Conservation (phyloP, 2,797 vertebrate genomes). For the Aphelocoma californica region DNA sequence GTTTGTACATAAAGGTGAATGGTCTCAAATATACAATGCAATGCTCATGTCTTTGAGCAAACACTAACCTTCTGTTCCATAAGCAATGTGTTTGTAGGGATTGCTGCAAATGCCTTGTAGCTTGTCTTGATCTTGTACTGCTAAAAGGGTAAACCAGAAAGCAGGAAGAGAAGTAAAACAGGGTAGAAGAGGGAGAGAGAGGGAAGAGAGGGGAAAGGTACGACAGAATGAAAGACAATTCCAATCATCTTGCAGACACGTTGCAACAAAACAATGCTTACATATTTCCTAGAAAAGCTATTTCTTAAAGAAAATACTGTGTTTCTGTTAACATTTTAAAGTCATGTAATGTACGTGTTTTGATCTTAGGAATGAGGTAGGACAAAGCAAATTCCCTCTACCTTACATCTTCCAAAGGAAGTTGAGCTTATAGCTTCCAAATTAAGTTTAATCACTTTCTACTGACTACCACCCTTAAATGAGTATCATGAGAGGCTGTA, state of each 20-base stretch:
- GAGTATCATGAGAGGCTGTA: neutral
- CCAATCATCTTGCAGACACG: neutral
- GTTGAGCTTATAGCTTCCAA: neutral
- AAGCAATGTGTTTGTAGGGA: constrained; percentile 95
- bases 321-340: neutral
- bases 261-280: neutral
- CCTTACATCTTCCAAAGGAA: neutral
- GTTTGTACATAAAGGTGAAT: neutral
- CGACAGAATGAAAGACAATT: constrained; percentile 15
- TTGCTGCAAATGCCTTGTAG: constrained; percentile 95
- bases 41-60: constrained; percentile 29
- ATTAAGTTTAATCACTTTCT: neutral
- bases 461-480: neutral
- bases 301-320: neutral
- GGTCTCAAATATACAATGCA: neutral
- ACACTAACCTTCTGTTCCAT: constrained; percentile 96
- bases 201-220: constrained; percentile 18
- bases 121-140: constrained; percentile 91
- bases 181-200: constrained; percentile 17
- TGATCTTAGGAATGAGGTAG: neutral
- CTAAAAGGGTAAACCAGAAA: constrained; percentile 75
- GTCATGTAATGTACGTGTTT: neutral
- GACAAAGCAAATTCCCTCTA: neutral
- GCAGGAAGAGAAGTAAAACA: constrained; percentile 61
- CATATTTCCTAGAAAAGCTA: neutral